Percentiles rank a stretch among this genome's conserved stretches.
These are phyloP conservation scores for Asteroscopus sphinx DNA, from an alignment of 2,888 invertebrate species.

Conservation along the genomic window DNA sequence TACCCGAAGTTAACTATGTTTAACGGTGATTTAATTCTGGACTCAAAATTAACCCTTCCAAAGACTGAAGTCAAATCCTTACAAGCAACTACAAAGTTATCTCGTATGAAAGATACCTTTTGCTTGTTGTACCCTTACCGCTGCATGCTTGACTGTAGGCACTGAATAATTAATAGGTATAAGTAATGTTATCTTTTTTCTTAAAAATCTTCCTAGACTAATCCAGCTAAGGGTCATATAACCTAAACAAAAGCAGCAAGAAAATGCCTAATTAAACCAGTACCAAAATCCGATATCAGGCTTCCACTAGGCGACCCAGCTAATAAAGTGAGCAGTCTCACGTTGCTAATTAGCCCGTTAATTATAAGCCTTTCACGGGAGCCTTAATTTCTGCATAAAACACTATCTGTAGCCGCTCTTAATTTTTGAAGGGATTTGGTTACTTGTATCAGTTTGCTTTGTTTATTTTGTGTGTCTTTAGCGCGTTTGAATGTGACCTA, in stretches of 20 bases:
- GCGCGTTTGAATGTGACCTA: constrained; percentile 1
- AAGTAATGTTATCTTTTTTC: too few species aligned
- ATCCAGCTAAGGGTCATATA: constrained; percentile 38
- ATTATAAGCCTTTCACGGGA: constrained; percentile 87
- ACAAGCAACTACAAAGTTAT: neutral
- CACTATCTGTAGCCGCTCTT: constrained; percentile 74
- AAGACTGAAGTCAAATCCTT: neutral
- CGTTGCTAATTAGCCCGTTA: constrained; percentile 88
- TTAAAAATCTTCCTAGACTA: constrained; percentile 34
- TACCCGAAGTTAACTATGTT: neutral
- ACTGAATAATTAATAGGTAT: too few species aligned
- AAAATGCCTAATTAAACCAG: constrained; percentile 86
- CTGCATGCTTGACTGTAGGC: neutral
- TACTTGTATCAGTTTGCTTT: constrained; percentile 69
- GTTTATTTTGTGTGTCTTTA: constrained; percentile 36
- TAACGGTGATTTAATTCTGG: neutral
- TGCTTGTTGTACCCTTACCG: neutral
- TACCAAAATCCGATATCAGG: constrained; percentile 87
- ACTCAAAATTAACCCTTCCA: neutral
- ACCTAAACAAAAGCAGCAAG: constrained; percentile 70
- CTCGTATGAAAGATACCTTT: neutral
- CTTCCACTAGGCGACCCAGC: constrained; percentile 81
- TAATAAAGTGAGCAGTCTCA: constrained; percentile 86
- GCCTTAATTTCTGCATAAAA: constrained; percentile 87
- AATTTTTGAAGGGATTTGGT: constrained; percentile 84